phyloP scores from a whole-genome alignment of 2,888 invertebrate genomes.

The Pelosia muscerda region DNA sequence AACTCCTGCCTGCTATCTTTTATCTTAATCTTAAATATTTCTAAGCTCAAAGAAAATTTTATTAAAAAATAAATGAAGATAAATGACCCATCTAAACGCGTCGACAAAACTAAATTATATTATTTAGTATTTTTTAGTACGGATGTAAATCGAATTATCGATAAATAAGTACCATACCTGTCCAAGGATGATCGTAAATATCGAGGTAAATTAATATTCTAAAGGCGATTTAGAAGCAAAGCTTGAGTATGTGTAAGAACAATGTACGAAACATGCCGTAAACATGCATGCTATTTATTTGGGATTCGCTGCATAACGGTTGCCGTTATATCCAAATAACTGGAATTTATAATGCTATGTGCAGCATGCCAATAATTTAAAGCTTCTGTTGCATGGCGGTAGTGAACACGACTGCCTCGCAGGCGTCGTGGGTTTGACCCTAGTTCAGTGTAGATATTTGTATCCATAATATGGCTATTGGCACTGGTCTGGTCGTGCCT shows the following conservation, averaged over 20 bases:
- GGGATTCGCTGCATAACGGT: conserved; percentile 74
- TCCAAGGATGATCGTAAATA: conserved; percentile 49
- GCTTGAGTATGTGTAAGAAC: conserved; percentile 37
- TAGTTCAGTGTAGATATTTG: no score
- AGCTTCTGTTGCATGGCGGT: no score
- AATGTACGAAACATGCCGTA: conserved; percentile 56
- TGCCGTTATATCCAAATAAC: conserved; percentile 65
- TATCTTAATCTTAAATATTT: not conserved
- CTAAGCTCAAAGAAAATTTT: not conserved
- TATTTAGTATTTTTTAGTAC: not conserved
- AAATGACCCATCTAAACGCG: not conserved
- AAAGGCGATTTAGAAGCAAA: conserved; percentile 64
- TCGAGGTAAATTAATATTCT: conserved; percentile 66
- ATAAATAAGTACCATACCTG: not conserved
- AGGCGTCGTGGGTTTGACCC: no score
- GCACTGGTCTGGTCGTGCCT: no score
- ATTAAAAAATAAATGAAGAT: not conserved
- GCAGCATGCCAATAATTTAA: conserved; percentile 57
- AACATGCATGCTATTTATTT: conserved; percentile 74
- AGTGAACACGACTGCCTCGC: no score
- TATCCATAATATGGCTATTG: no score
- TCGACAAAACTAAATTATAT: not conserved
- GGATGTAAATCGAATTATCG: conserved; percentile 4
- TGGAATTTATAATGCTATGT: conserved; percentile 59
- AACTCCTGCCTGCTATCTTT: no score